Conservation (phyloP, 2,888 invertebrate species). For the Aricia artaxerxes region DNA sequence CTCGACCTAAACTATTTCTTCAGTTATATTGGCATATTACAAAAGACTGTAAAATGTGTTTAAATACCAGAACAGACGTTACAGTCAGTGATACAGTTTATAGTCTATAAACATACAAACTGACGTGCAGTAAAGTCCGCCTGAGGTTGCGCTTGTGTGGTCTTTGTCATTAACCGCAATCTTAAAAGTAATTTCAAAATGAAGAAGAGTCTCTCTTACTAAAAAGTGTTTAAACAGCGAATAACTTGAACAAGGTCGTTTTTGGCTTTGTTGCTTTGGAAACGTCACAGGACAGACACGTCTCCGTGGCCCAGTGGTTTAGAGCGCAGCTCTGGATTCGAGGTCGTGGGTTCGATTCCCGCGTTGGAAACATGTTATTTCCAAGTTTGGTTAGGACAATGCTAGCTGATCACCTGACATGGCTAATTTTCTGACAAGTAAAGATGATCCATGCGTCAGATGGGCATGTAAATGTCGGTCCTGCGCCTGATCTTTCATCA, state of each 20-base stretch:
- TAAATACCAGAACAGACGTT: constrained; percentile 5
- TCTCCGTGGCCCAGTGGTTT: too few species aligned
- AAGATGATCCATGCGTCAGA: too few species aligned
- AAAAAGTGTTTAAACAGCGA: not conserved
- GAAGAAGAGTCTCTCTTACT: not conserved
- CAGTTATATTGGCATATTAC: not conserved
- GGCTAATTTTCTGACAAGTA: too few species aligned
- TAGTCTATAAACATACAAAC: constrained; percentile 21
- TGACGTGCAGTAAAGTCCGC: constrained; percentile 28
- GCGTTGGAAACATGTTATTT: too few species aligned
- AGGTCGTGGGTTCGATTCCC: too few species aligned
- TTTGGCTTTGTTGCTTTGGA: not conserved
- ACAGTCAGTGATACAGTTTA: constrained; percentile 24
- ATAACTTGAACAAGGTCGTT: not conserved
- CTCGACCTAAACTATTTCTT: not conserved
- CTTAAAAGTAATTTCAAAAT: constrained; percentile 5
- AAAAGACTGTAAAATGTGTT: not conserved
- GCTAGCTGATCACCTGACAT: too few species aligned
- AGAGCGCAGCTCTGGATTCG: too few species aligned
- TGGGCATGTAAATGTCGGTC: too few species aligned
- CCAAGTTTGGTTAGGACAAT: too few species aligned
- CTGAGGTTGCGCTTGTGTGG: constrained; percentile 30
- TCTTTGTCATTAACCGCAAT: constrained; percentile 29
- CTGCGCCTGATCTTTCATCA: too few species aligned
- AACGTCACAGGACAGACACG: not conserved